These are phyloP conservation scores for Caenorhabditis sp. DNA, from an alignment of 2,888 invertebrate genomes.

Conservation along the genomic window DNA sequence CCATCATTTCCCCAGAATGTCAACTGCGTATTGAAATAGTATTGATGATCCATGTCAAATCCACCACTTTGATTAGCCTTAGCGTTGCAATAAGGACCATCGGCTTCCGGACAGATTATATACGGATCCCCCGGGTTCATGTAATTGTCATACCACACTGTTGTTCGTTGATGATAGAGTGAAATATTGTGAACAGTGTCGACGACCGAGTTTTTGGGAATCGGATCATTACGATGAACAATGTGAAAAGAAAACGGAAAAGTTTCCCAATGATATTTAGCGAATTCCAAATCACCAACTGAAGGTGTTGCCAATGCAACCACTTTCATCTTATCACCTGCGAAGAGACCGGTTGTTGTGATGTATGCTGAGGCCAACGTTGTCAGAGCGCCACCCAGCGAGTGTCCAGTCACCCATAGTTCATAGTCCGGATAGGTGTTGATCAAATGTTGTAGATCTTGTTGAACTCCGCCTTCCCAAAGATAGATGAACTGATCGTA, in stretches of 20 bases:
- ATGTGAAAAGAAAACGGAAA: slow-evolving; percentile 22
- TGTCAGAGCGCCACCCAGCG: slow-evolving; percentile 16
- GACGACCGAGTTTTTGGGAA: neutral
- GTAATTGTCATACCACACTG: slow-evolving; percentile 36
- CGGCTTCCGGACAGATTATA: slow-evolving; percentile 24
- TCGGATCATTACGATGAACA: slow-evolving; percentile 10
- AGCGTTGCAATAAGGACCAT: slow-evolving; percentile 13
- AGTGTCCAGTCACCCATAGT: slow-evolving; percentile 30
- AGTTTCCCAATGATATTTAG: slow-evolving; percentile 16
- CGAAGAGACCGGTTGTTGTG: slow-evolving; percentile 7
- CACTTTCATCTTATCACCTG: slow-evolving; percentile 22
- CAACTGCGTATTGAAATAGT: slow-evolving; percentile 22
- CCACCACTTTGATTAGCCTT: neutral
- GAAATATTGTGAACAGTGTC: slow-evolving; percentile 9
- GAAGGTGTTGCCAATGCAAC: slow-evolving; percentile 8
- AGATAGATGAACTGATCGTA: slow-evolving; percentile 23
- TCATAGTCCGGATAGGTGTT: slow-evolving; percentile 20
- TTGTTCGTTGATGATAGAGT: slow-evolving; percentile 16
- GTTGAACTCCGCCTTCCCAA: slow-evolving; percentile 24
- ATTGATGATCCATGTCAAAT: slow-evolving; percentile 6
- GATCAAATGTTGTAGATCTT: slow-evolving; percentile 14
- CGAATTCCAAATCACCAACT: slow-evolving; percentile 19
- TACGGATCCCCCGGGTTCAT: slow-evolving; percentile 16
- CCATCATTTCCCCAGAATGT: slow-evolving; percentile 23
- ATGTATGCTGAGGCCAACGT: slow-evolving; percentile 14